Evolutionary conservation across 2,113 vertebrate species (phyloP), one percentile per base, ranked within the genome.

Genomic region (Chinchilla lanigera): DNA sequence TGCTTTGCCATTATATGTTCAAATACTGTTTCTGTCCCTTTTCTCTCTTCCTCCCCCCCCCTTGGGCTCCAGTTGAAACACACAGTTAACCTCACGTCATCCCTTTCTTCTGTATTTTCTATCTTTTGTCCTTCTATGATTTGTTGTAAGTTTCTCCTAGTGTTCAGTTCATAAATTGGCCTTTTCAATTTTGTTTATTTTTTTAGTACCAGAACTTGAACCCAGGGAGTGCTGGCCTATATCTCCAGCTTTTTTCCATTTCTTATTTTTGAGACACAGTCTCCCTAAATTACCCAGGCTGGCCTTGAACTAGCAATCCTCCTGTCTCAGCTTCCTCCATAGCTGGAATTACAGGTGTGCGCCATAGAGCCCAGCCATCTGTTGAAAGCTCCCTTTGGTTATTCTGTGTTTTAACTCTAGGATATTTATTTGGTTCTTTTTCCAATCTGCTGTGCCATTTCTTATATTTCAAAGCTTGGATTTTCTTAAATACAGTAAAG

Each of bases 371-470:
- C 73, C 73, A 28, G 44, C 28, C 93, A 80, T 20, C 10, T 5
- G 85, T 33, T 58, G 33, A 50, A n/a, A 86, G 41, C 30, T 80
- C 38, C 91, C 69, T 90, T 87, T 87, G 52, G 0, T 96, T 65
- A 41, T 86, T 89, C 33, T 96, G 7, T 35, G 50, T 63, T 84
- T 88, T 60, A 84, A 41, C 77, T 96, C 44, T 58, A 94, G 47
- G 83, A 75, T 96, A 84, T 87, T 33, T 61, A 5, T 80, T 52
- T 86, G 50, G 35, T 69, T 89, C 44, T 95, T 96, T 92, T 90
- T 94, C 44, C 86, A n/a, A 58, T 78, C 5, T 93, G 30, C 58
- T 63, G 0, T 52, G 80, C 83, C 56, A 56, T 28, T 88, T 89
- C 41, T 90, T 89, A 24, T 41, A 81, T 50, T 90, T 90, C 83